Evolutionary conservation across 1,140 invertebrate species (phyloP), one percentile per base, ranked within the genome.

Genomic region (Zaprionus inermis): DNA sequence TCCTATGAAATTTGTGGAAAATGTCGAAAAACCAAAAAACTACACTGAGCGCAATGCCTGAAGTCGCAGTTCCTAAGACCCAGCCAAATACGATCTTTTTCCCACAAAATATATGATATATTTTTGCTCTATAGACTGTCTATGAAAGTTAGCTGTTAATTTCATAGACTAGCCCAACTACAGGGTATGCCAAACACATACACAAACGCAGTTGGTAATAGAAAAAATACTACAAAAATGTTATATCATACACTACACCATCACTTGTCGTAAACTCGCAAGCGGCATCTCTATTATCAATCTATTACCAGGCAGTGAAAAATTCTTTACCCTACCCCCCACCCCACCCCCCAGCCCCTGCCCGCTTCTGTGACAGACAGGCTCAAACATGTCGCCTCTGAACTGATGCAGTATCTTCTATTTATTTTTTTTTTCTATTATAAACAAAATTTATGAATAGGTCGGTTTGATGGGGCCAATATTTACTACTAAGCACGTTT

Each of bases 211-310:
- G n/a, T 16, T 44, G 38, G 2, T n/a, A 56, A 6, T 49, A 22
- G 44, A 20, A 49, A 49, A 20, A 5, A 20, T 9, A 49, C 18
- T 49, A 12, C 12, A 49, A 49, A 12, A 1, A 22, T 5, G 12
- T 49, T 44, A 49, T 18, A 11, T 2, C 18, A 49, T 49, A 9
- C 11, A 20, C 10, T 7, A 44, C n/a, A 44, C n/a, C 38, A 22
- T 49, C 9, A 11, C 59, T 60, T 49, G 22, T 54, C 51, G 18
- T 18, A 14, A 51, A 28, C 61, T 28, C 52, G 56, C 55, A 32
- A 30, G 16, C n/a, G 18, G 32, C 16, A 28, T 20, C 20, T 49
- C 18, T 49, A 49, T 49, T 49, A 49, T 49, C 44, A 49, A 49
- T 22, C 44, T 49, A 49, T 49, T 49, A 49, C 44, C 11, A 22